Conservation (phyloP, 2,113 vertebrate genomes). For the Actenoides hombroni region DNA sequence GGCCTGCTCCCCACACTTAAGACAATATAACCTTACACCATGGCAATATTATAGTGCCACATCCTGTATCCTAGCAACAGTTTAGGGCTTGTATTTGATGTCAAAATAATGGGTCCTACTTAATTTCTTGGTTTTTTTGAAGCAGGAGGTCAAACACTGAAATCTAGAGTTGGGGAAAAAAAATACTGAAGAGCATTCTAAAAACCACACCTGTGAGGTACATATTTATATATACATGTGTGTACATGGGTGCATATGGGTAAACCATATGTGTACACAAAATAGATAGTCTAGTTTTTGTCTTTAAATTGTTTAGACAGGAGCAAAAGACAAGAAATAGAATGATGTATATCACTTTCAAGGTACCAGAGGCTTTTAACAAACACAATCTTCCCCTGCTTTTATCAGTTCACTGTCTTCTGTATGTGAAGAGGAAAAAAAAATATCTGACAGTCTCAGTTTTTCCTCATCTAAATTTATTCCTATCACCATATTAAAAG, state of each 20-base stretch:
- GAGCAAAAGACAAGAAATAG: conserved; percentile 28
- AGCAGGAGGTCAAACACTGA: conserved; percentile 21
- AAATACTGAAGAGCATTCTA: not conserved
- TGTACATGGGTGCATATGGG: not conserved
- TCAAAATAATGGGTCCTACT: conserved; percentile 54
- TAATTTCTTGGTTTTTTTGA: conserved; percentile 37
- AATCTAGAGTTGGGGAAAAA: not conserved
- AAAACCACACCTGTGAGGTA: not conserved
- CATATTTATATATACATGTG: not conserved
- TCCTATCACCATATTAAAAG: not conserved
- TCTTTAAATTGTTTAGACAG: conserved; percentile 19
- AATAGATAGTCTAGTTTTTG: conserved; percentile 10
- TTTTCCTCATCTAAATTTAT: not conserved
- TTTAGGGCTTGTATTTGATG: conserved; percentile 56
- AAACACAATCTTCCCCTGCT: conserved; percentile 16
- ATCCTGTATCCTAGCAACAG: conserved; percentile 64
- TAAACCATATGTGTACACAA: not conserved
- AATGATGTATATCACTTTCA: conserved; percentile 29
- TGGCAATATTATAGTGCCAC: conserved; percentile 15
- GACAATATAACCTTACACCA: conserved; percentile 50
- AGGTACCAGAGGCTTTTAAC: conserved; percentile 34
- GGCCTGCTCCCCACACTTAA: conserved; percentile 15
- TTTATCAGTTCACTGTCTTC: conserved; percentile 25
- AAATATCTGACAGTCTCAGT: not conserved
- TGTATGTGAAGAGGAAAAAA: not conserved